A percentile compares a stretch with the other conserved stretches of the same genome.
Conservation (phyloP, 2,113 vertebrate species). For the Tetraodon nigroviridis region DNA sequence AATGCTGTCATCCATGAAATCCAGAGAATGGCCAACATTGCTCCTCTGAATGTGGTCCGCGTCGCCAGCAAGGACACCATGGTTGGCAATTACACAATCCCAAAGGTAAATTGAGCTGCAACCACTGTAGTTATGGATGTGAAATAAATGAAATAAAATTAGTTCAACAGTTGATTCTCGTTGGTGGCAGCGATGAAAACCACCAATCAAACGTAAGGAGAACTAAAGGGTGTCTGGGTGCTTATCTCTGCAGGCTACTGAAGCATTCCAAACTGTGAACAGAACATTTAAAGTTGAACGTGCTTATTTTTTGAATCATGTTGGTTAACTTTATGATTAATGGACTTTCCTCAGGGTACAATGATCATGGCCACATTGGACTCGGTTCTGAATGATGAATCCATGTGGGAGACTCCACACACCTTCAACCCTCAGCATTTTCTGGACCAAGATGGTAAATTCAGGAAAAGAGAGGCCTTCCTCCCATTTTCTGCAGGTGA, state of each 20-base stretch:
- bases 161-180: no score
- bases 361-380: slow-evolving; percentile 70
- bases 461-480: slow-evolving; percentile 80
- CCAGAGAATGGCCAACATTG: slow-evolving; percentile 53
- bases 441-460: slow-evolving; percentile 77
- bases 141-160: no score
- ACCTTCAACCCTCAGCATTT: slow-evolving; percentile 84
- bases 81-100: no score
- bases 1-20: slow-evolving; percentile 63
- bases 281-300: no score
- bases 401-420: slow-evolving; percentile 78
- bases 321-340: slow-evolving; percentile 11
- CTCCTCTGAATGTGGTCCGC: slow-evolving; percentile 14
- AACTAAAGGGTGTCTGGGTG: no score
- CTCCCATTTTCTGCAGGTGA: slow-evolving; percentile 81
- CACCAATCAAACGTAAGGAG: no score
- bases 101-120: no score
- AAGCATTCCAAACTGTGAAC: no score
- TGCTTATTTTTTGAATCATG: neutral
- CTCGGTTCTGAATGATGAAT: slow-evolving; percentile 76
- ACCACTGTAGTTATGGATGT: neutral
- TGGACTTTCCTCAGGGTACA: slow-evolving; percentile 65
- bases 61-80: no score
- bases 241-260: no score
- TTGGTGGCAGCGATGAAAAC: no score